A percentile compares a stretch with the other conserved stretches of the same genome.
phyloP scores from a whole-genome alignment of 2,113 vertebrate genomes.

The Galeopterus variegatus region DNA sequence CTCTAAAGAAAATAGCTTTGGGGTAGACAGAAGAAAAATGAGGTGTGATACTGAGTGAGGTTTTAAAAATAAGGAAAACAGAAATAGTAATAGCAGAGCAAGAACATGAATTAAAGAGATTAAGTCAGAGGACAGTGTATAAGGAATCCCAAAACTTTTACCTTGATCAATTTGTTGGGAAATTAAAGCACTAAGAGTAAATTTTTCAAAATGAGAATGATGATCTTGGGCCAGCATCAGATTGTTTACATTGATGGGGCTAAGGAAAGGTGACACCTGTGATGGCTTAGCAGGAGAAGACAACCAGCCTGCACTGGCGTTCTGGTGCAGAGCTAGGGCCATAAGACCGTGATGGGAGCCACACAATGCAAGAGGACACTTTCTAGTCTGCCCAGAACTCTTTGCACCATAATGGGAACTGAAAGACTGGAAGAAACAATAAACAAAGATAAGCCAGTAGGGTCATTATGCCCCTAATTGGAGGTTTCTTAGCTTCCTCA shows the following conservation, averaged over 20 bases:
- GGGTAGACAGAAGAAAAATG: conserved; percentile 70
- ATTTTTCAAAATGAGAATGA: conserved; percentile 81
- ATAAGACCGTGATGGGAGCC: conserved; percentile 33
- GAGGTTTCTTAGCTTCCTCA: not conserved
- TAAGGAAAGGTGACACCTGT: conserved; percentile 65
- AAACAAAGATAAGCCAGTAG: not conserved
- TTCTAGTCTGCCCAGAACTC: conserved; percentile 54
- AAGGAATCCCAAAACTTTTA: conserved; percentile 63
- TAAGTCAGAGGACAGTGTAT: conserved; percentile 66
- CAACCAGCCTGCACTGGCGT: conserved; percentile 63
- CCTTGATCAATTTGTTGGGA: conserved; percentile 79
- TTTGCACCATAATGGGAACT: not conserved
- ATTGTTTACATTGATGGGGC: conserved; percentile 67
- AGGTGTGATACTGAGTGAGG: conserved; percentile 21
- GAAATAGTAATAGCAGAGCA: conserved; percentile 57
- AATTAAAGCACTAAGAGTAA: conserved; percentile 76
- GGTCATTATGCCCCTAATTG: not conserved
- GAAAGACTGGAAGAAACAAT: not conserved
- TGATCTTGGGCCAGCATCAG: conserved; percentile 77
- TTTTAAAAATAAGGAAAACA: conserved; percentile 76
- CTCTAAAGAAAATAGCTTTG: conserved; percentile 62
- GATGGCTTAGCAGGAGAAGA: conserved; percentile 50
- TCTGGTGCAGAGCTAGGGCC: conserved; percentile 51
- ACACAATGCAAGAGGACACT: conserved; percentile 3
- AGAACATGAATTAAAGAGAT: conserved; percentile 57